Evolutionary conservation across 2,888 invertebrate species (phyloP), one percentile per base, ranked within the genome.

Genomic region (Scaptomyza caliginosa): DNA sequence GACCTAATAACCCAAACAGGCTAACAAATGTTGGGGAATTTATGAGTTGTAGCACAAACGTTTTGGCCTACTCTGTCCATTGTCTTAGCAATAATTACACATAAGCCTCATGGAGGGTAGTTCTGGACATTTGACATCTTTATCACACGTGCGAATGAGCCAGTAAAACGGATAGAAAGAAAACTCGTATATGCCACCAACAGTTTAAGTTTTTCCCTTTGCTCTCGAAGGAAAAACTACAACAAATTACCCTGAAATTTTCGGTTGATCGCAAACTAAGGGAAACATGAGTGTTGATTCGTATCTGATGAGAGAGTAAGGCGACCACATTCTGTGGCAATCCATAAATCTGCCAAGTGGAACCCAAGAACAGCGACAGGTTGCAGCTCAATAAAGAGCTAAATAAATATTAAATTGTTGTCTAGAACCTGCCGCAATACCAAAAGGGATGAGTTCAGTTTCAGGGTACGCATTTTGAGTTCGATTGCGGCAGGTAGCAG

Each of bases 371-470:
- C 66, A 65, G 81, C 83, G 79, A 80, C 79, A 80, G 79, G 79
- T 80, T 80, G 79, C 83, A 80, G 80, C 81, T 81, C 81, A 81
- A 81, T 81, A 81, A 84, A 81, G 78, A 81, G 73, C 73, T 50
- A 78, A 77, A 78, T 77, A 77, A 77, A 77, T 60, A 62, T 73
- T 50, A 78, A 78, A 75, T 59, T 48, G 60, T 66, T 49, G 60
- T 66, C 69, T 78, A 68, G 56, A 56, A 54, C 10, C 38, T 16
- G 26, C 11, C 28, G 43, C 16, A 40, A 38, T 34, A 8, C 16
- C 3, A 48, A 80, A 81, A 81, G 81, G 81, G 75, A 81, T 81
- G 84, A 75, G 84, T 83, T 83, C 74, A 83, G 74, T 83, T 83
- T 83, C 83, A 67, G 80, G 75, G 77, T 32, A 46, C 1, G 30